Percentiles rank a stretch among this genome's conserved stretches.
These are phyloP conservation scores for Glaucopsyche alexis DNA, from an alignment of 2,888 invertebrate genomes.

Conservation along the genomic window DNA sequence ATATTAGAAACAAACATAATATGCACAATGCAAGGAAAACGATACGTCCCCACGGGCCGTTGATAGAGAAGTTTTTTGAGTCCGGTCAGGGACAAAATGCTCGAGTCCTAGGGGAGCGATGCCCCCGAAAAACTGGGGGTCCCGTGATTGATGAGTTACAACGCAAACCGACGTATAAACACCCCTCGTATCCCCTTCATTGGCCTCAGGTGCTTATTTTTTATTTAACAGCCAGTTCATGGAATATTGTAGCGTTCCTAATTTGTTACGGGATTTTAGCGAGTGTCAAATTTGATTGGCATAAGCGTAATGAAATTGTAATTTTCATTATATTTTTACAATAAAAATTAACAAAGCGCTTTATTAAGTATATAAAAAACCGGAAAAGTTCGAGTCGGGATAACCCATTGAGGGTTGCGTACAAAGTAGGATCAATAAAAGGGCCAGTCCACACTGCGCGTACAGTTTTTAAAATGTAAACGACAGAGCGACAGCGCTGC, in stretches of 20 bases:
- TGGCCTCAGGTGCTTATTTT: constrained; percentile 58
- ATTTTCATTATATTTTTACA: neutral
- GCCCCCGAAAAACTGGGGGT: constrained; percentile 58
- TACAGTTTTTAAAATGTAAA: no score
- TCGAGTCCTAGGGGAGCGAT: constrained; percentile 51
- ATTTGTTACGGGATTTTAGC: constrained; percentile 17
- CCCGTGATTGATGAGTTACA: constrained; percentile 71
- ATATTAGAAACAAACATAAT: constrained; percentile 44
- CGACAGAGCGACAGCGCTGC: no score
- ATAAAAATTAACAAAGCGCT: no score
- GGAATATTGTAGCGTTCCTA: constrained; percentile 41
- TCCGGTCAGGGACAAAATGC: constrained; percentile 15
- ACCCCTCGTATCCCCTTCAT: constrained; percentile 59
- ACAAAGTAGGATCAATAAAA: no score
- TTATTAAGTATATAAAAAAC: no score
- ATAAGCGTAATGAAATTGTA: neutral
- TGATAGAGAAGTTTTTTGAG: constrained; percentile 24
- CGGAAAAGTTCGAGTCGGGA: no score
- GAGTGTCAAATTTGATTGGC: neutral
- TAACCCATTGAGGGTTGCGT: no score
- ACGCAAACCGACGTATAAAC: constrained; percentile 65
- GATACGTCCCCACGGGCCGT: neutral
- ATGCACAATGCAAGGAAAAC: neutral
- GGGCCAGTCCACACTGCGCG: no score
- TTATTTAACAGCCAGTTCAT: constrained; percentile 35